Conservation (phyloP, 1,140 invertebrate genomes). For the Orussus abietinus region DNA sequence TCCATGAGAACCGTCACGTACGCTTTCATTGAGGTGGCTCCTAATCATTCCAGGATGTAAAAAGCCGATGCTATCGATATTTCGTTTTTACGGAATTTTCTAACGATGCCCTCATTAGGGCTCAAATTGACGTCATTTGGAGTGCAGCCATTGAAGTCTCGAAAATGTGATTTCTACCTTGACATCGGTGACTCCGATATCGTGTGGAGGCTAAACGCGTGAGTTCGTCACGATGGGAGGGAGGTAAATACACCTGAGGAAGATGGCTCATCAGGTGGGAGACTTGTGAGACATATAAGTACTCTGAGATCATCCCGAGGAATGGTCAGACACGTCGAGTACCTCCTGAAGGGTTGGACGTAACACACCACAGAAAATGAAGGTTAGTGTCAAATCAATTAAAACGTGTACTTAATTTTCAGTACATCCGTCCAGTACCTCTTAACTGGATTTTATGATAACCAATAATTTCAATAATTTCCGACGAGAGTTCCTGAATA, state of each 20-base stretch:
- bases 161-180: neutral
- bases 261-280: neutral
- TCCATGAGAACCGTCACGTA: too few species aligned
- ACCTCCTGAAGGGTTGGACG: neutral
- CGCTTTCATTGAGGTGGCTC: too few species aligned
- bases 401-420: neutral
- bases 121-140: neutral
- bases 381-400: neutral
- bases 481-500: too few species aligned
- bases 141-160: neutral
- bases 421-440: neutral
- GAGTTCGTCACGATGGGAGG: neutral
- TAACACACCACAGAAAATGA: neutral
- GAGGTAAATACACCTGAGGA: neutral
- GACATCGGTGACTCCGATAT: neutral
- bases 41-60: neutral
- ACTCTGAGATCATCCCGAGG: neutral
- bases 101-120: neutral
- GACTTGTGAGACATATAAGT: neutral
- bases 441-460: neutral
- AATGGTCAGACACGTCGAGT: neutral
- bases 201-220: too few species aligned
- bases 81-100: neutral
- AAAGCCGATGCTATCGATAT: neutral
- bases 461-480: neutral